Conservation (phyloP, 2,888 invertebrate genomes). For the Lepeophtheirus nordmannii region DNA sequence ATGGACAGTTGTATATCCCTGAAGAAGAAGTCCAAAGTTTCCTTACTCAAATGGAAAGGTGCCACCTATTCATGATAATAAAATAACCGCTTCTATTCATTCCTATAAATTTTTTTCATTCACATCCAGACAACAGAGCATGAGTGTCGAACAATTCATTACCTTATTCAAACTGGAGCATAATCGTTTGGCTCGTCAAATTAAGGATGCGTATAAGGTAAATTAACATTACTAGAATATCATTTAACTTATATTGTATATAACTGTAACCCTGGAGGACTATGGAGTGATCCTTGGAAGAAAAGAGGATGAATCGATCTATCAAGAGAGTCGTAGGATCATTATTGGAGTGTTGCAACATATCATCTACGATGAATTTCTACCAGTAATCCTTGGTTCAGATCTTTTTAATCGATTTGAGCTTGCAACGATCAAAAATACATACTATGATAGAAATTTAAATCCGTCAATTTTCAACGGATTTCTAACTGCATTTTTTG, state of each 20-base stretch:
- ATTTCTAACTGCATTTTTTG: not conserved
- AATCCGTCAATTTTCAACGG: not conserved
- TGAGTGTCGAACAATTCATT: not conserved
- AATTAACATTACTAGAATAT: not conserved
- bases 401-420: not conserved
- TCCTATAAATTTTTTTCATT: no score
- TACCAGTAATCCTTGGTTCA: not conserved
- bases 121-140: not conserved
- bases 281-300: slow-evolving; percentile 2
- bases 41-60: not conserved
- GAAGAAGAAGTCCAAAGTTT: not conserved
- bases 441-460: not conserved
- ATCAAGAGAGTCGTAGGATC: slow-evolving; percentile 4
- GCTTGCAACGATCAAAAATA: not conserved
- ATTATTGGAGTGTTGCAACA: not conserved
- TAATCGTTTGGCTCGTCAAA: not conserved
- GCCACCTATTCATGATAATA: not conserved
- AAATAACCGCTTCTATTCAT: not conserved
- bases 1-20: not conserved
- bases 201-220: not conserved
- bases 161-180: not conserved
- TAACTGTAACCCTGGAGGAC: not conserved
- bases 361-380: not conserved
- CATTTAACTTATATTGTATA: not conserved
- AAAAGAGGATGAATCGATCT: not conserved